phyloP scores from a whole-genome alignment of 2,113 vertebrate genomes.

The Paracanthobrama guichenoti region DNA sequence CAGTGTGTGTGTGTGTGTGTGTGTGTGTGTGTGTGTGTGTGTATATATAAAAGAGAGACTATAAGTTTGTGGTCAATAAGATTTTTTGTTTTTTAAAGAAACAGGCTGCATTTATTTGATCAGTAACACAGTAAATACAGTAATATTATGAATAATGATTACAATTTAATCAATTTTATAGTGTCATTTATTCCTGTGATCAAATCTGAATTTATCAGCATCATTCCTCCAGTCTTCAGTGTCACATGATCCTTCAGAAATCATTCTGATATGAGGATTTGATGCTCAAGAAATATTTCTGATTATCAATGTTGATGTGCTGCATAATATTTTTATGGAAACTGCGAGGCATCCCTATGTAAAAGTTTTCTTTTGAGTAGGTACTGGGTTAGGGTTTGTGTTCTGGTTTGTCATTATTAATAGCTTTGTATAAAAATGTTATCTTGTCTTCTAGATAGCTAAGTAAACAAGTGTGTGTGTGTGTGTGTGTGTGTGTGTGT shows the following conservation, averaged over 20 bases:
- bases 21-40: no score
- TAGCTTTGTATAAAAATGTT: neutral
- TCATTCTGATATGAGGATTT: neutral
- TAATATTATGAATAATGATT: neutral
- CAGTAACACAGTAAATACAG: neutral
- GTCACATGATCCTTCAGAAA: neutral
- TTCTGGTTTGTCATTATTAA: neutral
- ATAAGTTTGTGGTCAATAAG: no score
- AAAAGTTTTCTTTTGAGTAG: neutral
- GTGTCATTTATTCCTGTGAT: no score
- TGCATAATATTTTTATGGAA: neutral
- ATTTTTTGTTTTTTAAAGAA: neutral
- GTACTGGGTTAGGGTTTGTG: neutral
- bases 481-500: conserved; percentile 56
- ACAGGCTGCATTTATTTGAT: neutral
- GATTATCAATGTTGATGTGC: neutral
- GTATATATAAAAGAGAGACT: no score
- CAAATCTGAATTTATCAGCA: neutral
- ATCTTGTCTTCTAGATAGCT: neutral
- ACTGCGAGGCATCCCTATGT: neutral
- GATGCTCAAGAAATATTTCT: neutral
- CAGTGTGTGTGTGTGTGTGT: no score
- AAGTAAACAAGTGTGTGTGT: neutral
- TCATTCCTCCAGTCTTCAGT: neutral
- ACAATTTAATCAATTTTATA: neutral